phyloP scores from a whole-genome alignment of 2,113 vertebrate genomes.

The Alexandromys fortis region DNA sequence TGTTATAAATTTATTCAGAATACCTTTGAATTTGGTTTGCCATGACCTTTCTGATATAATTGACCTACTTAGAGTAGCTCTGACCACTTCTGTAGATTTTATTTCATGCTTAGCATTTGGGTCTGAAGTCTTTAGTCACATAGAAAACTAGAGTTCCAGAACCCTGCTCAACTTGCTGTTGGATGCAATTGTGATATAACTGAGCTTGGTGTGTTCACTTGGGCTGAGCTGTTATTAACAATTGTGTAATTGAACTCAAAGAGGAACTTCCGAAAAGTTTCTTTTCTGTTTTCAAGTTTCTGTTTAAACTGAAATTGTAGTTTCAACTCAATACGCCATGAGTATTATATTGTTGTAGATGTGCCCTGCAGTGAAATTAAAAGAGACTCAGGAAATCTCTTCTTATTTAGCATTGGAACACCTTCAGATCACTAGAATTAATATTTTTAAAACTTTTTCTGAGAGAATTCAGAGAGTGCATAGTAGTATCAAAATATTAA shows the following conservation, averaged over 20 bases:
- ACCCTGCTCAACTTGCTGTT: neutral
- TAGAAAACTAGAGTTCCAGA: neutral
- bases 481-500: slow-evolving; percentile 21
- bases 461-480: neutral
- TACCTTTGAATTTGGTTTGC: neutral
- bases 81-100: neutral
- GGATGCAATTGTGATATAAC: neutral
- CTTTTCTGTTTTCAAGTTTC: slow-evolving; percentile 45
- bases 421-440: neutral
- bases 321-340: neutral
- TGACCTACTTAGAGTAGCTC: neutral
- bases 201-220: neutral
- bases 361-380: neutral
- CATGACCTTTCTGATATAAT: neutral
- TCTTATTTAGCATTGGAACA: neutral
- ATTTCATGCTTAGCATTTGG: slow-evolving; percentile 1
- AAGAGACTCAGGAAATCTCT: neutral
- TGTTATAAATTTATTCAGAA: neutral
- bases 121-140: neutral
- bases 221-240: neutral
- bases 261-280: neutral
- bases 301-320: neutral
- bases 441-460: neutral
- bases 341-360: neutral
- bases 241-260: neutral